A percentile compares a stretch with the other conserved stretches of the same genome.
Conservation (phyloP, 1,140 invertebrate species). For the Drosophila sproati region DNA sequence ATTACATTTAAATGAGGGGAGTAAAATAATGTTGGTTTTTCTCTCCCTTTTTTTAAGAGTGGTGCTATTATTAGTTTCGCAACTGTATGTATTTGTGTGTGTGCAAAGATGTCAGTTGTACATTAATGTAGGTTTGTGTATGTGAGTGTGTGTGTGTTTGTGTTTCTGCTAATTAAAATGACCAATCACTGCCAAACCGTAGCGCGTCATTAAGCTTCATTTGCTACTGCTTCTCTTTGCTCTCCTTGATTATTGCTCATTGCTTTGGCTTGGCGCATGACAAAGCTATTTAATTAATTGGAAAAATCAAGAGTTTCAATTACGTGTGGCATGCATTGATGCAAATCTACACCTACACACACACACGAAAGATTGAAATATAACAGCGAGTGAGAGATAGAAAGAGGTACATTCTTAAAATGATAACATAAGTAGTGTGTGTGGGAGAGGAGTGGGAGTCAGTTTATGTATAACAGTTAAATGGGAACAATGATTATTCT, state of each 20-base stretch:
- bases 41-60: too few species aligned
- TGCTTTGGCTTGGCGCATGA: slow-evolving; percentile 30
- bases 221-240: not conserved
- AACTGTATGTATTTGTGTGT: not conserved
- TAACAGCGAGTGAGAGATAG: not conserved
- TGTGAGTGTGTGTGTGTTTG: not conserved
- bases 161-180: slow-evolving; percentile 48
- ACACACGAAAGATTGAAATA: not conserved
- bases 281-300: slow-evolving; percentile 72
- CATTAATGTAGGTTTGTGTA: not conserved
- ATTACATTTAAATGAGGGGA: too few species aligned
- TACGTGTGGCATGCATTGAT: slow-evolving; percentile 64
- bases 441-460: not conserved
- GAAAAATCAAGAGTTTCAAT: slow-evolving; percentile 68
- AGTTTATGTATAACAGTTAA: too few species aligned
- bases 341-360: slow-evolving; percentile 51
- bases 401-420: not conserved
- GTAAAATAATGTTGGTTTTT: too few species aligned
- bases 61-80: too few species aligned
- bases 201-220: slow-evolving; percentile 42
- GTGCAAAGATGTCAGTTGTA: slow-evolving; percentile 21
- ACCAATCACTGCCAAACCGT: slow-evolving; percentile 29
- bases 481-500: too few species aligned
- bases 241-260: slow-evolving; percentile 12
- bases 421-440: not conserved